Percentiles rank a stretch among this genome's conserved stretches.
These are phyloP conservation scores for Petrophora chlorosata DNA, from an alignment of 2,888 invertebrate genomes.

Conservation along the genomic window DNA sequence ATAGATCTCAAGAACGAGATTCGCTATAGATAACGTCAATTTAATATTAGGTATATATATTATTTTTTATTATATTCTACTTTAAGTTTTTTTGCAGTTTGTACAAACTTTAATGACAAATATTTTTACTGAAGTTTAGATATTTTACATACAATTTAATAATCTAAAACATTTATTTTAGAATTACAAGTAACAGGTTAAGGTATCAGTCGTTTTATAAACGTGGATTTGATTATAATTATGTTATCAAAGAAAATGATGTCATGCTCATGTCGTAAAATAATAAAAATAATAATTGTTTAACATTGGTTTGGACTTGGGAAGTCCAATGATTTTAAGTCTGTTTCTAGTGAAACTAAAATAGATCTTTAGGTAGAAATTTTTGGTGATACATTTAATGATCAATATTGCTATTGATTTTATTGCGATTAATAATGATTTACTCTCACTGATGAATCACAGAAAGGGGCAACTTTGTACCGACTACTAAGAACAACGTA, in stretches of 20 bases:
- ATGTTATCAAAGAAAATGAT: neutral
- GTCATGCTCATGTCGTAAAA: too few species aligned
- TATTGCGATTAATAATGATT: slow-evolving; percentile 18
- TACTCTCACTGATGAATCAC: slow-evolving; percentile 29
- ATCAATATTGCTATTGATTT: slow-evolving; percentile 11
- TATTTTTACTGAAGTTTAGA: slow-evolving; percentile 31
- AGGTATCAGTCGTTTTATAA: slow-evolving; percentile 47
- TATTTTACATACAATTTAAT: slow-evolving; percentile 34
- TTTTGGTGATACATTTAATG: slow-evolving; percentile 2
- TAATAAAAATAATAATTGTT: neutral
- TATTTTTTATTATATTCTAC: slow-evolving; percentile 44
- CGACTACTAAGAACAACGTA: slow-evolving; percentile 25
- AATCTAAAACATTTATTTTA: slow-evolving; percentile 36
- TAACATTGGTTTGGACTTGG: neutral
- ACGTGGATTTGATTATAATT: slow-evolving; percentile 28
- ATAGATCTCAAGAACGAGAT: slow-evolving; percentile 49
- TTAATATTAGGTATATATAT: slow-evolving; percentile 28
- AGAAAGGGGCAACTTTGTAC: slow-evolving; percentile 27
- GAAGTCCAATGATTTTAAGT: neutral
- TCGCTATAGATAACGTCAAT: slow-evolving; percentile 46
- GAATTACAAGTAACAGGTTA: slow-evolving; percentile 40
- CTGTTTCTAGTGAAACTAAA: neutral
- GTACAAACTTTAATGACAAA: slow-evolving; percentile 37
- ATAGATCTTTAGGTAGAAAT: neutral
- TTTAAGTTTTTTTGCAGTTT: slow-evolving; percentile 34